Conservation (phyloP, 2,113 vertebrate species). For the Tychaedon coryphoeus region DNA sequence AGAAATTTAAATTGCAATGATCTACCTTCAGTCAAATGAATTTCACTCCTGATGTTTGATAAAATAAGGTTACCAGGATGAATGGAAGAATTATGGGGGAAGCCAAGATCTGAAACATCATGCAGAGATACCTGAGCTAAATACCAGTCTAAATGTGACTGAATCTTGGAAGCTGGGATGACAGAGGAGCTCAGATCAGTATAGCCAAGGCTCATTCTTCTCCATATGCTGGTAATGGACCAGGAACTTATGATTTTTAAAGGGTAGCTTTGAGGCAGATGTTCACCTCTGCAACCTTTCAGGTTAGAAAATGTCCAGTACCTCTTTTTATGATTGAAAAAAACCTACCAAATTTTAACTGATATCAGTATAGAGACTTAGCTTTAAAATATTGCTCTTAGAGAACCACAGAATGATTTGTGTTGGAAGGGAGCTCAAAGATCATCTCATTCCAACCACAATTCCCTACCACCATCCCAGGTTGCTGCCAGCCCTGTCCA, state of each 20-base stretch:
- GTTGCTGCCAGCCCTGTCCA: rapidly evolving
- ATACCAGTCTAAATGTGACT: neutral
- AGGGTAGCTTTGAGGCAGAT: neutral
- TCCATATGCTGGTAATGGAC: neutral
- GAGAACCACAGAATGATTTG: neutral
- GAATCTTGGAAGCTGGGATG: neutral
- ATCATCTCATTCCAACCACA: rapidly evolving
- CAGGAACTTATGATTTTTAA: neutral
- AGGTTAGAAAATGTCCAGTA: neutral
- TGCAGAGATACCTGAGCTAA: neutral
- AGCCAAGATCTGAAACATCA: neutral
- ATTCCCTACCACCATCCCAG: neutral
- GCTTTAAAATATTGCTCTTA: neutral
- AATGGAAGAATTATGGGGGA: neutral
- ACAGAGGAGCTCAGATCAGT: neutral
- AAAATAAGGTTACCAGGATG: neutral
- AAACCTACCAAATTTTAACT: neutral
- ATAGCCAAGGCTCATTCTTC: rapidly evolving
- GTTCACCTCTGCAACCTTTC: neutral
- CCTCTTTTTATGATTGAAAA: neutral
- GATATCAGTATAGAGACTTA: neutral
- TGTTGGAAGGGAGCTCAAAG: neutral
- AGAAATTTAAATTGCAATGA: neutral
- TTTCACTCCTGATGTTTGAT: neutral
- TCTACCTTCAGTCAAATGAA: neutral